Conservation (phyloP, 2,888 invertebrate genomes). For the Mactromeris polynyma region DNA sequence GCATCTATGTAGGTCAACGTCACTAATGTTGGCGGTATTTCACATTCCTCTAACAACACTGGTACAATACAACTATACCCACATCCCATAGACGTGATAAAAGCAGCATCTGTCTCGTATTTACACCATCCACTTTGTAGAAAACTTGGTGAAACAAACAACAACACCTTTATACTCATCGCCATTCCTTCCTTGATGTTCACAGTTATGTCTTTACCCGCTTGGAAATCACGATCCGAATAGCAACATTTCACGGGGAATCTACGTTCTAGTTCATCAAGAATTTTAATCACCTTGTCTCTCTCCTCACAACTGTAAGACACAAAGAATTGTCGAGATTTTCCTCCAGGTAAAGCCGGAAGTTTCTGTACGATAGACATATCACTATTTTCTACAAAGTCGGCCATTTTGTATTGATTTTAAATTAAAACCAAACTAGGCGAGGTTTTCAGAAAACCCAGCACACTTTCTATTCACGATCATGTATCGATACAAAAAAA, state of each 20-base stretch:
- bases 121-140: constrained; percentile 45
- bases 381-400: background rate
- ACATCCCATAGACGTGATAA: constrained; percentile 38
- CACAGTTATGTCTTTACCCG: constrained; percentile 38
- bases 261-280: constrained; percentile 35
- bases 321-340: constrained; percentile 46
- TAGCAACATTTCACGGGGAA: constrained; percentile 26
- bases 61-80: constrained; percentile 41
- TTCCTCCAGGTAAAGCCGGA: constrained; percentile 32
- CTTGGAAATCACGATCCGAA: constrained; percentile 48
- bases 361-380: background rate
- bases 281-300: constrained; percentile 14
- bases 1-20: constrained; percentile 56
- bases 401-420: background rate
- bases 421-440: no score
- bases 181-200: constrained; percentile 44
- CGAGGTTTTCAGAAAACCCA: no score
- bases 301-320: constrained; percentile 48
- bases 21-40: constrained; percentile 37
- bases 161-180: constrained; percentile 26
- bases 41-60: constrained; percentile 47
- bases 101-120: constrained; percentile 46
- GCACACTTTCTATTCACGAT: no score
- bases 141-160: constrained; percentile 47
- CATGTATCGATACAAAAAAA: no score